Evolutionary conservation across 2,888 invertebrate genomes (phyloP).

Genomic region (Petrolisthes cinctipes): DNA sequence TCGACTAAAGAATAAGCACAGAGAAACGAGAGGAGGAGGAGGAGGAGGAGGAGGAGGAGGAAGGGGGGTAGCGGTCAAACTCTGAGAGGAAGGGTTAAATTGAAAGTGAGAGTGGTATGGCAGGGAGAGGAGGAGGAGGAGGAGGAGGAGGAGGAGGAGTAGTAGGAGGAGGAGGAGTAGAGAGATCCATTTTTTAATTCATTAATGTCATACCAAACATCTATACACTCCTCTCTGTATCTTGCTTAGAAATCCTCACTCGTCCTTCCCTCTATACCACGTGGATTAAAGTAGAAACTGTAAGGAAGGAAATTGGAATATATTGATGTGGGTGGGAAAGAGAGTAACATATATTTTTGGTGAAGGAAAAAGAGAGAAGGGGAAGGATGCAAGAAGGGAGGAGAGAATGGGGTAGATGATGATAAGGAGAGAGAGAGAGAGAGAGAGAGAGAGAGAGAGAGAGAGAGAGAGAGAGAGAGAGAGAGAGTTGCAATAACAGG

Average conservation of each 20-base stretch:
- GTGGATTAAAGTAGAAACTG: too few relatives aligned
- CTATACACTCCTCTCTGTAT: too few relatives aligned
- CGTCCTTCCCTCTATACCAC: too few relatives aligned
- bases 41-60: not conserved
- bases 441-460: not conserved
- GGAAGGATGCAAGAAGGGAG: not conserved
- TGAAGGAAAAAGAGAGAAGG: not conserved
- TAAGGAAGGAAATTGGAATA: too few relatives aligned
- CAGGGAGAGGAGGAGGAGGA: not conserved
- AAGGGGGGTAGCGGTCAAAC: not conserved
- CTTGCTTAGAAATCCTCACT: too few relatives aligned
- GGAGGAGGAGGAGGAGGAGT: not conserved
- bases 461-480: not conserved
- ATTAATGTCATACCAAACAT: too few relatives aligned
- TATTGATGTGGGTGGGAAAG: too few relatives aligned
- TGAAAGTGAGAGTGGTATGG: conserved; percentile 5
- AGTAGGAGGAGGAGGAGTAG: not conserved
- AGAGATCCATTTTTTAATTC: too few relatives aligned
- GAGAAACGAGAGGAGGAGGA: not conserved
- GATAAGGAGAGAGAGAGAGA: not conserved
- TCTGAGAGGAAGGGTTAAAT: not conserved
- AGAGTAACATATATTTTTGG: not conserved
- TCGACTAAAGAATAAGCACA: not conserved
- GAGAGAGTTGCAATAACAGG: not conserved
- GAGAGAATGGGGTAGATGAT: not conserved